phyloP scores from a whole-genome alignment of 2,888 invertebrate species.

The Oscheius myriophilus region DNA sequence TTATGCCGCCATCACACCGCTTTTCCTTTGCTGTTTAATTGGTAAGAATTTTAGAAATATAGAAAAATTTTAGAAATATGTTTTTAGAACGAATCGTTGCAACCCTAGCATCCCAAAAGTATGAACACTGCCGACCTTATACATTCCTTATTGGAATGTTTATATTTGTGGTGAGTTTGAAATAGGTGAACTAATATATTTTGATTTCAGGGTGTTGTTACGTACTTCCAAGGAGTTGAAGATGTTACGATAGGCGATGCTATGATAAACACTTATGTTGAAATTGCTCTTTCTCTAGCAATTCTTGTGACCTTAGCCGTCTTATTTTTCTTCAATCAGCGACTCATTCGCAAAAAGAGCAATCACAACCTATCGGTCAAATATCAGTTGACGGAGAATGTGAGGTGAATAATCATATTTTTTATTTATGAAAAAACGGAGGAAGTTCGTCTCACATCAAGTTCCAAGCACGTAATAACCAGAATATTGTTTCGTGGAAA shows the following conservation, averaged over 20 bases:
- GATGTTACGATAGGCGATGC: neutral
- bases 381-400: constrained; percentile 20
- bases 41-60: neutral
- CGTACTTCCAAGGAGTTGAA: constrained; percentile 12
- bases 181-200: neutral
- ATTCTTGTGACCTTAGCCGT: constrained; percentile 6
- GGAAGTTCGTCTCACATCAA: too few relatives aligned
- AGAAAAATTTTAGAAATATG: neutral
- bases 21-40: constrained; percentile 21
- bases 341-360: constrained; percentile 3
- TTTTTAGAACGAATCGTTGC: constrained; percentile 12
- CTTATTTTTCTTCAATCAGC: constrained; percentile 8
- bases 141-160: constrained; percentile 1
- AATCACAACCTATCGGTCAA: neutral
- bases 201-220: constrained; percentile 14
- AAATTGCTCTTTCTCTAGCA: constrained; percentile 13
- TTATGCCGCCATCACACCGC: constrained; percentile 16
- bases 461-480: too few relatives aligned
- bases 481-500: too few relatives aligned
- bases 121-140: constrained; percentile 16
- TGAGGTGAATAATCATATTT: constrained; percentile 3
- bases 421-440: too few relatives aligned
- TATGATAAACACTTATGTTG: neutral
- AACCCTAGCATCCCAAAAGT: constrained; percentile 9
- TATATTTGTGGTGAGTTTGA: constrained; percentile 3